Evolutionary conservation across 2,113 vertebrate species (phyloP).

Genomic region (Gasterosteus nipponicus): DNA sequence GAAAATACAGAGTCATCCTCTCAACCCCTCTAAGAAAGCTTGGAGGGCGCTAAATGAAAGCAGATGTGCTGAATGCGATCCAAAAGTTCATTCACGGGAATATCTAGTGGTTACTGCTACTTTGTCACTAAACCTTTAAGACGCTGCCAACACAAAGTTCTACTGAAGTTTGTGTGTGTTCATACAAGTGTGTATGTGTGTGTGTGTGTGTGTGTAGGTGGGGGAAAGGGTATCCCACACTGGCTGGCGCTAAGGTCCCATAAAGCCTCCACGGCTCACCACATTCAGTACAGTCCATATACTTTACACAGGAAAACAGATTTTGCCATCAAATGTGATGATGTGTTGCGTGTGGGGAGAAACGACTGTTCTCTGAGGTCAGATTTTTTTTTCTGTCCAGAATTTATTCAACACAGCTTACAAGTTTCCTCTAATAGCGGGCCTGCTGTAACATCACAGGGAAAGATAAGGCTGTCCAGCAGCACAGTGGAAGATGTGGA

Average conservation of each 20-base stretch:
- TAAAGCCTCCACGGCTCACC: conserved; percentile 57
- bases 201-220: conserved; percentile 23
- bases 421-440: conserved; percentile 41
- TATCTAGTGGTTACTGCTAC: conserved; percentile 66
- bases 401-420: conserved; percentile 56
- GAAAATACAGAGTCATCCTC: conserved; percentile 64
- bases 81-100: conserved; percentile 71
- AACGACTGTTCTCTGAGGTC: conserved; percentile 60
- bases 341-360: conserved; percentile 64
- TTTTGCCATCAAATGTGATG: conserved; percentile 65
- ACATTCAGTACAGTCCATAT: conserved; percentile 51
- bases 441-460: conserved; percentile 62
- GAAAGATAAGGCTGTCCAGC: conserved; percentile 65
- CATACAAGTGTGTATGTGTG: conserved; percentile 14
- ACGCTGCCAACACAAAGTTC: conserved; percentile 60
- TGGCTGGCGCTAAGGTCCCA: conserved; percentile 40
- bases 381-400: conserved; percentile 12
- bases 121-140: conserved; percentile 71
- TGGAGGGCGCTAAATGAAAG: conserved; percentile 71
- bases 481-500: conserved; percentile 59
- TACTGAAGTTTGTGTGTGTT: conserved; percentile 42
- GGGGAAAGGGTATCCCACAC: conserved; percentile 45
- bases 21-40: conserved; percentile 40
- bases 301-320: conserved; percentile 65
- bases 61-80: conserved; percentile 70